Conservation (phyloP, 2,113 vertebrate genomes). For the Suncus etruscus region DNA sequence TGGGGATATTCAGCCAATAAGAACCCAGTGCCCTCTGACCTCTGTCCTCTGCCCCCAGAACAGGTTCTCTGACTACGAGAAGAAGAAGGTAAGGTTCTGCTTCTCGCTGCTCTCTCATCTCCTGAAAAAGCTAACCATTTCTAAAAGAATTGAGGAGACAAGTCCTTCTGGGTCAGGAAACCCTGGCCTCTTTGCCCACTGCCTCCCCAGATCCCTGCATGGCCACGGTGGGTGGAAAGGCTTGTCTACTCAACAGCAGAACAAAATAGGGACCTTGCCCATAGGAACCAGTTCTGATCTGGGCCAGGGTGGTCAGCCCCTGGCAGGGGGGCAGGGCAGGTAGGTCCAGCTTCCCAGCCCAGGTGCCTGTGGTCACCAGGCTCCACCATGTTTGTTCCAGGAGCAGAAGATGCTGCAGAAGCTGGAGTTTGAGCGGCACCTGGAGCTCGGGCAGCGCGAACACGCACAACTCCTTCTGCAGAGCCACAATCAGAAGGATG, state of each 20-base stretch:
- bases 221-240: not conserved
- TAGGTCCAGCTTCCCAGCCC: not conserved
- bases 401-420: constrained; percentile 93
- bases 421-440: constrained; percentile 93
- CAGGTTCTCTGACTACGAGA: constrained; percentile 96
- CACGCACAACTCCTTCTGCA: constrained; percentile 92
- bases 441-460: constrained; percentile 91
- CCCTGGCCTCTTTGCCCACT: not conserved
- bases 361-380: not conserved
- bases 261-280: too few relatives aligned
- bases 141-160: not conserved
- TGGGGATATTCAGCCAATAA: not conserved
- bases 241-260: not conserved
- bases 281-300: not conserved
- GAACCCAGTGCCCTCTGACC: constrained; percentile 34
- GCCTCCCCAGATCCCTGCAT: fast-evolving
- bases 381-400: constrained; percentile 79
- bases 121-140: not conserved
- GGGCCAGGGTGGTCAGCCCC: not conserved
- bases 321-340: too few relatives aligned
- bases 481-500: constrained; percentile 90
- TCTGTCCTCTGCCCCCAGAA: constrained; percentile 88
- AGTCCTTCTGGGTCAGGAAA: not conserved
- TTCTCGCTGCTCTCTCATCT: not conserved
- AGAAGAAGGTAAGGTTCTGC: constrained; percentile 91